Evolutionary conservation across 2,797 vertebrate species (phyloP).

Genomic region (Buceros bicornis): DNA sequence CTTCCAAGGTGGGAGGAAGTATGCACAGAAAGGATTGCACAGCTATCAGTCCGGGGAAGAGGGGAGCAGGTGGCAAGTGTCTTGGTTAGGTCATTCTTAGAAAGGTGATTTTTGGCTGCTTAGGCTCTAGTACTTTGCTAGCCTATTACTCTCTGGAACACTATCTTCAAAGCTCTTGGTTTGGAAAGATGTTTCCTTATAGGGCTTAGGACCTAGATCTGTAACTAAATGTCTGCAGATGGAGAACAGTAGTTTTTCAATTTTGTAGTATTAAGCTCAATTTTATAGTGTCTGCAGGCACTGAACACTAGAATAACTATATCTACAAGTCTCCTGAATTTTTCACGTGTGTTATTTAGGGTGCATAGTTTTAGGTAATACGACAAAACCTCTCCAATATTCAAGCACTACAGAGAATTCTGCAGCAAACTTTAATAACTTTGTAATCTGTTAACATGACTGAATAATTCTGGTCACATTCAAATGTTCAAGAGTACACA

Average conservation of each 20-base stretch:
- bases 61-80: accelerated
- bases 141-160: neutral
- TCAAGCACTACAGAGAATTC: neutral
- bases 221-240: neutral
- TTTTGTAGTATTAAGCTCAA: neutral
- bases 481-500: neutral
- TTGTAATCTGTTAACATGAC: neutral
- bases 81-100: neutral
- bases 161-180: neutral
- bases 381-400: neutral
- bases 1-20: neutral
- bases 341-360: neutral
- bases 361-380: neutral
- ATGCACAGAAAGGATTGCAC: neutral
- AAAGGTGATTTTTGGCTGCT: neutral
- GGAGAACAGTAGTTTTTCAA: neutral
- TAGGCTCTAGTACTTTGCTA: neutral
- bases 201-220: neutral
- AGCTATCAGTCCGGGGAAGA: neutral
- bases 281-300: neutral
- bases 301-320: neutral
- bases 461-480: neutral
- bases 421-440: neutral
- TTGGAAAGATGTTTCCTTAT: neutral
- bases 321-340: neutral